A percentile compares a stretch with the other conserved stretches of the same genome.
These are phyloP conservation scores for Ruditapes philippinarum DNA, from an alignment of 1,140 invertebrate species.

Conservation along the genomic window DNA sequence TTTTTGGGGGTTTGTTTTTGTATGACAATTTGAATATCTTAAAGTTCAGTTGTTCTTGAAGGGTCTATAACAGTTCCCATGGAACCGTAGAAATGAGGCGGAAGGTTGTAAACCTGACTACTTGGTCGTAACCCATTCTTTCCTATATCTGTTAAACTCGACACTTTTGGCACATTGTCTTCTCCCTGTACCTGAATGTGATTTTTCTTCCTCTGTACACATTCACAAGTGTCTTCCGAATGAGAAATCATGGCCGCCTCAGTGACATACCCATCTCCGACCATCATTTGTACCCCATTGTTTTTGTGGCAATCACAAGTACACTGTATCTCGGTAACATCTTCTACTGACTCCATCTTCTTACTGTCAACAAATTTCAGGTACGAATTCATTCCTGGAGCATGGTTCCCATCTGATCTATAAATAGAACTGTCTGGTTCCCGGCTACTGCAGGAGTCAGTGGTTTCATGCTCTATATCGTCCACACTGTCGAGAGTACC, in stretches of 20 bases:
- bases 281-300: neutral
- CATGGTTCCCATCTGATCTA: constrained; percentile 26
- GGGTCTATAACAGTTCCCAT: constrained; percentile 47
- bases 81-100: constrained; percentile 57
- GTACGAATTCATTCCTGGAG: constrained; percentile 41
- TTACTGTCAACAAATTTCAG: constrained; percentile 24
- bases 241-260: constrained; percentile 33
- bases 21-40: no score
- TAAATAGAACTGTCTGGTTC: neutral
- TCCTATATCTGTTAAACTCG: neutral
- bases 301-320: constrained; percentile 58
- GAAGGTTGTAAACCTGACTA: constrained; percentile 51
- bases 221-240: constrained; percentile 12
- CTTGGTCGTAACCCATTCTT: constrained; percentile 14
- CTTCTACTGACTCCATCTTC: neutral
- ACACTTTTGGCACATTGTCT: neutral
- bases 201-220: neutral
- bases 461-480: constrained; percentile 36
- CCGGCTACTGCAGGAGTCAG: constrained; percentile 1
- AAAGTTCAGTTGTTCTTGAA: constrained; percentile 55
- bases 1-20: no score
- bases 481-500: constrained; percentile 40
- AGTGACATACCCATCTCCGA: constrained; percentile 39
- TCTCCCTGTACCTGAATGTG: neutral
- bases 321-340: neutral